Evolutionary conservation across 2,888 invertebrate species (phyloP), one percentile per base, ranked within the genome.

Genomic region (Liodrosophila aerea): DNA sequence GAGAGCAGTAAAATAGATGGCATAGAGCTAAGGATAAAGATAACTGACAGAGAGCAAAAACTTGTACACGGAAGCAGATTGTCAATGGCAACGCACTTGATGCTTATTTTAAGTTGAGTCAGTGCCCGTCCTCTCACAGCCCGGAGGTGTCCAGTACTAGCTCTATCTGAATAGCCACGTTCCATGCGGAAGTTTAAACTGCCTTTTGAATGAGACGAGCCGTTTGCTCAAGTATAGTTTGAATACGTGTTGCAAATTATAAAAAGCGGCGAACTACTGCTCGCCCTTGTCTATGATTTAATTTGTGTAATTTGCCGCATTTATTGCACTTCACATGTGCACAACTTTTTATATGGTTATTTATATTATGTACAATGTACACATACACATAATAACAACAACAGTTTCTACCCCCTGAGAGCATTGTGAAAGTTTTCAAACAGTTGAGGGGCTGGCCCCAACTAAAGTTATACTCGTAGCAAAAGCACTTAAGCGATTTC

Each of bases 401-500:
- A 46, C 34, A 37, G 37, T 8, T 13, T 11, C 1, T 36, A 13
- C 9, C 37, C 16, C 18, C 7, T 11, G 39, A 37, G 46, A 45
- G 60, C 53, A 67, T 63, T 51, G 47, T 59, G n/a, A 77, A 81
- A 77, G 65, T 76, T 77, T 57, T 46, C 16, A 54, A 22, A 45
- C 57, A 64, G 53, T 61, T 29, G 29, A n/a, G 62, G 46, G 30
- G 53, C 53, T 40, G 49, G 61, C 46, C 66, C 62, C 59, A 41
- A 47, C 45, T 41, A 56, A 76, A 78, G 78, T 78, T 78, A 66
- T 60, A 22, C 22, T 22, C 22, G 22, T 22, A 50, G 76, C 46
- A 58, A 63, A 68, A 82, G 78, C 78, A 78, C 78, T 78, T 78
- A 76, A 82, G 68, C 71, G 78, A 71, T 78, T 78, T 76, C 76